These are phyloP conservation scores for Morpho helenor DNA, from an alignment of 2,888 invertebrate species.

Conservation along the genomic window DNA sequence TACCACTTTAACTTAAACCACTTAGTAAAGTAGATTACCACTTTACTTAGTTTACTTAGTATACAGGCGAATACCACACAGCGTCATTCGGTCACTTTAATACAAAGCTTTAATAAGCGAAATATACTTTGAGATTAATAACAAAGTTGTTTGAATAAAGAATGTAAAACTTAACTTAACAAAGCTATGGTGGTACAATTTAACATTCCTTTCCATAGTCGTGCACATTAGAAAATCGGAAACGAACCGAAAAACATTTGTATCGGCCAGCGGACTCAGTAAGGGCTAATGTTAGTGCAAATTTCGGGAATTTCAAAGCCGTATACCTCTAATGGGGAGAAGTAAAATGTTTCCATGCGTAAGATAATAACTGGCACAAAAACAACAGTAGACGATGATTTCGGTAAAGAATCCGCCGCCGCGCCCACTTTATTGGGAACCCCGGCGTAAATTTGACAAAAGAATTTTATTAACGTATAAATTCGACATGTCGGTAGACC, in stretches of 20 bases:
- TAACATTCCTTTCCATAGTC: neutral
- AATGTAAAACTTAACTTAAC: neutral
- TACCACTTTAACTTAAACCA: too few relatives aligned
- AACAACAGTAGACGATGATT: slow-evolving; percentile 58
- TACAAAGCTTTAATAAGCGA: too few relatives aligned
- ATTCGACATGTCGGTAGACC: slow-evolving; percentile 53
- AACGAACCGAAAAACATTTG: neutral
- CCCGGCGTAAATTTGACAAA: slow-evolving; percentile 75
- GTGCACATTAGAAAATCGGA: slow-evolving; percentile 1
- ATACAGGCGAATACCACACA: too few relatives aligned
- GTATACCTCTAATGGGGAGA: slow-evolving; percentile 34
- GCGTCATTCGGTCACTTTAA: too few relatives aligned
- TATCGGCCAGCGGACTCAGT: neutral
- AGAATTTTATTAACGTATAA: slow-evolving; percentile 77
- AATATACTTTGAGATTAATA: too few relatives aligned
- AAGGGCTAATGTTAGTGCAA: slow-evolving; percentile 18
- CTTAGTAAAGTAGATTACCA: too few relatives aligned
- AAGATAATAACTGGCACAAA: slow-evolving; percentile 65
- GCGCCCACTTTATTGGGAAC: slow-evolving; percentile 58
- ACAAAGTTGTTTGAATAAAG: neutral
- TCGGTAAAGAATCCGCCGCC: slow-evolving; percentile 63
- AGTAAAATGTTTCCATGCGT: slow-evolving; percentile 34
- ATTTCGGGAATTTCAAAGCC: slow-evolving; percentile 34
- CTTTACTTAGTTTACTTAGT: too few relatives aligned
- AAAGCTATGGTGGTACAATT: too few relatives aligned